Base-by-base conservation (phyloP, 64 coral and sea anemone species). In the Platygyra sinensis region DNA sequence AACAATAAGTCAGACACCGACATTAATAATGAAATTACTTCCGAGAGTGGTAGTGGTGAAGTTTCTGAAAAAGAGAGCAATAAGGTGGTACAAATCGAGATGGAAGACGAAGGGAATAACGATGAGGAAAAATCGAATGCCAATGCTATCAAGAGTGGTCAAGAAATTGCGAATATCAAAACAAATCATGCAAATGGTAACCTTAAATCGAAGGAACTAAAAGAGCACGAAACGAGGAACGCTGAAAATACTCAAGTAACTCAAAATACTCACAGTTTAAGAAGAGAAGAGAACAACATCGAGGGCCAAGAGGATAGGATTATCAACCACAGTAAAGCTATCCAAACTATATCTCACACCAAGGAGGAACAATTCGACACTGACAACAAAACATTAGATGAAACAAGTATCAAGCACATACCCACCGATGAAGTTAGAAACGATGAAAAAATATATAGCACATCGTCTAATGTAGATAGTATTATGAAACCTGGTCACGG, bases 91-190 rank as follows among this genome's bases (percentile, higher is more conserved):
- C 16, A 61, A 22, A 73, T 15, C 17, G 30, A n/a, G 15, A 39
- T 64, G 22, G 39, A 60, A 7, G 19, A 83, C 6, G 60, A 17
- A 52, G 8, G 25, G 13, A 5, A 39, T 61, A 52, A 74, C 39
- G 63, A 91, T 51, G 22, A 46, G 36, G 62, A 74, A 80, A 42
- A 76, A 49, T 54, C 51, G 28, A 25, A 86, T 59, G 55, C 46
- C 72, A 89, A 84, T 5, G 10, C 2, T 12, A 46, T 54, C 2
- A 30, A 17, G 22, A 28, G 8, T 11, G 32, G 50, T 38, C 60
- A 42, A 65, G 36, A 67, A 60, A 42, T 42, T 67, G 12, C 20
- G 9, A 25, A 46, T 13, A 36, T 28, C 8, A 87, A 42, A 25
- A n/a, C 19, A 25, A 52, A 87, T 19, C 18, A 36, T 20, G 51